phyloP scores from a whole-genome alignment of 2,797 vertebrate genomes.

The Discoglossus pictus region DNA sequence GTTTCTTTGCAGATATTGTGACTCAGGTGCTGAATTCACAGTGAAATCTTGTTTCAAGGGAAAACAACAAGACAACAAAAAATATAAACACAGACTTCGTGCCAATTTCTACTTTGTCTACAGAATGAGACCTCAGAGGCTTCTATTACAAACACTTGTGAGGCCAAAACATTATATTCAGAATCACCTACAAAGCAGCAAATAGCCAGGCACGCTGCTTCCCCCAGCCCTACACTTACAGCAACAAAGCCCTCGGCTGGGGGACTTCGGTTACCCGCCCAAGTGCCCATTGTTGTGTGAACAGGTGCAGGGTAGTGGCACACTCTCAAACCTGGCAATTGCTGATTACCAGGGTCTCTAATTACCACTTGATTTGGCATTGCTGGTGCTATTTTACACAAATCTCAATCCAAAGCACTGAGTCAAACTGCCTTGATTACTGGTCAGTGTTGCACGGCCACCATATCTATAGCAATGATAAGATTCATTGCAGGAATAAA shows the following conservation, averaged over 20 bases:
- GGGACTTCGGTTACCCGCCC: neutral
- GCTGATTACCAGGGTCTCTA: neutral
- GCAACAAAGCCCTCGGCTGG: neutral
- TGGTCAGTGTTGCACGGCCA: no score
- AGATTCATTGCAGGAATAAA: no score
- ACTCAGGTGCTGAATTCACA: no score
- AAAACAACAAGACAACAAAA: no score
- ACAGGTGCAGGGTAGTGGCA: neutral
- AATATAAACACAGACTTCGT: neutral
- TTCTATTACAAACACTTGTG: neutral
- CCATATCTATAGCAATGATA: no score
- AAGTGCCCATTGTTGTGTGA: slow-evolving; percentile 4
- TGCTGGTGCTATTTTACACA: no score
- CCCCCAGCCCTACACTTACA: neutral
- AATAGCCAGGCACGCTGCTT: neutral
- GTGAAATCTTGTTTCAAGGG: no score
- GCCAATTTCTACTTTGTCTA: slow-evolving; percentile 5
- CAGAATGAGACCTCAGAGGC: neutral
- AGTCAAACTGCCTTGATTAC: no score
- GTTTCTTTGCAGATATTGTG: no score
- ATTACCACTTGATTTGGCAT: neutral
- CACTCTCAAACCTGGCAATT: neutral
- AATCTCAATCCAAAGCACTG: no score
- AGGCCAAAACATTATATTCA: neutral
- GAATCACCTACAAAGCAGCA: neutral